These are phyloP conservation scores for Drosophila formosana DNA, from an alignment of 2,888 invertebrate genomes.

Conservation along the genomic window DNA sequence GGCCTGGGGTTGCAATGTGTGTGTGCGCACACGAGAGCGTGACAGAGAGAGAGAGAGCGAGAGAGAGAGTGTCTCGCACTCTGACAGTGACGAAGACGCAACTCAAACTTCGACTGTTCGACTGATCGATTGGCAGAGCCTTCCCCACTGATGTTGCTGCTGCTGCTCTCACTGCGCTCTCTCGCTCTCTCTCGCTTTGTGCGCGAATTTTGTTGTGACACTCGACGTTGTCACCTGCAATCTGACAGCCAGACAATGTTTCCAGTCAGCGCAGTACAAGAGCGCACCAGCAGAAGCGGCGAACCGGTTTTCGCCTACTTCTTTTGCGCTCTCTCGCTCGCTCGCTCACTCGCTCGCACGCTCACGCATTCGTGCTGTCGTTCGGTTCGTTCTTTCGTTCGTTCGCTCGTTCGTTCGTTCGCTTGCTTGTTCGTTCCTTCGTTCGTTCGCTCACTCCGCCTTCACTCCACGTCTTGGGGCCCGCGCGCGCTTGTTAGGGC, in stretches of 20 bases:
- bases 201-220: slow-evolving; percentile 74
- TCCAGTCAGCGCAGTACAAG: slow-evolving; percentile 56
- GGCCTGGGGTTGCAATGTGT: slow-evolving; percentile 3
- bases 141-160: slow-evolving; percentile 15
- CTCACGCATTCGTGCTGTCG: slow-evolving; percentile 14
- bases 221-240: slow-evolving; percentile 85
- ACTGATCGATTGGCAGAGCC: slow-evolving; percentile 66
- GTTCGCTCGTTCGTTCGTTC: slow-evolving; percentile 12
- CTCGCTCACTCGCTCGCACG: slow-evolving; percentile 25
- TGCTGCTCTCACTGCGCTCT: slow-evolving; percentile 8
- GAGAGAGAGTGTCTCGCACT: slow-evolving; percentile 12
- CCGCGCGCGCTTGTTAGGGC: slow-evolving; percentile 75
- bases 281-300: slow-evolving; percentile 35
- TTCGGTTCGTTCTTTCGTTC: slow-evolving; percentile 7
- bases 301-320: slow-evolving; percentile 64
- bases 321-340: slow-evolving; percentile 27
- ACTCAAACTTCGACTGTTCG: slow-evolving; percentile 48
- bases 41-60: slow-evolving; percentile 31
- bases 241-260: slow-evolving; percentile 81
- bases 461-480: slow-evolving; percentile 41
- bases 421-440: slow-evolving; percentile 8
- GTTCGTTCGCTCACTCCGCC: slow-evolving; percentile 48
- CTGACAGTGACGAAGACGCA: slow-evolving; percentile 55
- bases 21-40: slow-evolving; percentile 24
- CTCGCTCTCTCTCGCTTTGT: slow-evolving; percentile 9